Evolutionary conservation across 2,113 vertebrate species (phyloP).

Genomic region (Tretioscincus oriximinensis): DNA sequence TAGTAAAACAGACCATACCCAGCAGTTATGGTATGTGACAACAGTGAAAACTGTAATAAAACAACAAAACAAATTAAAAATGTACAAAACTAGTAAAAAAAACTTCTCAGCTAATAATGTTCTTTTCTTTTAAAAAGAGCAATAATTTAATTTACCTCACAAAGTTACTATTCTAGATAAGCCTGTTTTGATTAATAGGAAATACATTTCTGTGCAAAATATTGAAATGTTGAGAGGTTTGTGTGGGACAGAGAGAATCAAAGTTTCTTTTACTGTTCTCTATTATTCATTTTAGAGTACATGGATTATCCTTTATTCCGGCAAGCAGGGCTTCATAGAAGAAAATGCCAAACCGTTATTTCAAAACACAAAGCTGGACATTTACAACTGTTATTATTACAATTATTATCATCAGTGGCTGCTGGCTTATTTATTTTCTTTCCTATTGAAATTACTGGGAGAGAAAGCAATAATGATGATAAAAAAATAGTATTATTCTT

Average conservation of each 20-base stretch:
- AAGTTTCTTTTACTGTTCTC: background rate
- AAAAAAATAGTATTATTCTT: background rate
- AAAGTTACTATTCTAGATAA: slow-evolving; percentile 24
- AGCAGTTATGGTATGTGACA: slow-evolving; percentile 4
- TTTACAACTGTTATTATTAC: background rate
- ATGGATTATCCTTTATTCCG: background rate
- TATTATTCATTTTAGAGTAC: background rate
- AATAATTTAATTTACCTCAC: background rate
- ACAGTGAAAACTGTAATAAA: slow-evolving; percentile 16
- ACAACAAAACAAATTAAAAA: background rate
- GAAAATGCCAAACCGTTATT: background rate
- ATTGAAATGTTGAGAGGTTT: background rate
- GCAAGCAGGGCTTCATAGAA: background rate
- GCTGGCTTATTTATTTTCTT: background rate
- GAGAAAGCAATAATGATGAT: background rate
- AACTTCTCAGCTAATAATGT: slow-evolving; percentile 3
- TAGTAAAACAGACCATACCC: slow-evolving; percentile 23
- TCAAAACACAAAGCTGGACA: background rate
- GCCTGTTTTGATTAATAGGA: slow-evolving; percentile 14
- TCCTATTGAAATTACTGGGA: background rate
- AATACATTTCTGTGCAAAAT: background rate
- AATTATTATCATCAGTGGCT: too few relatives aligned
- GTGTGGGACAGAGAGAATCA: background rate
- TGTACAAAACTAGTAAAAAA: slow-evolving; percentile 17
- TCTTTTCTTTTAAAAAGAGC: background rate